Conservation (phyloP, 1,140 invertebrate species). For the Stratiolaelaps scimitus region DNA sequence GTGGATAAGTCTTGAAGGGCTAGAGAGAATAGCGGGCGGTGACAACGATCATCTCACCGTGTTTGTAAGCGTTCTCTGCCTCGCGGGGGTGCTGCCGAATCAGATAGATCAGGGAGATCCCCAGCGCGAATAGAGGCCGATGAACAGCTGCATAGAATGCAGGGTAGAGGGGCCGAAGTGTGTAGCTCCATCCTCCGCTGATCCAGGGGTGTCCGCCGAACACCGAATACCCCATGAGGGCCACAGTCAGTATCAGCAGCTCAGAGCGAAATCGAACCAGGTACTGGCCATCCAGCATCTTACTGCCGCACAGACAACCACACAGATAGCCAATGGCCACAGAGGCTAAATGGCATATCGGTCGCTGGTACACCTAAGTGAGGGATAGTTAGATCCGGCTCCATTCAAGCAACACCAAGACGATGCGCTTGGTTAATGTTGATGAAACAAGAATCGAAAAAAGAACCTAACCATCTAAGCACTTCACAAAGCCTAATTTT, state of each 20-base stretch:
- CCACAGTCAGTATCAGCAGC: not conserved
- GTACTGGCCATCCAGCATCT: conserved; percentile 1
- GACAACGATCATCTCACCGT: too few relatives aligned
- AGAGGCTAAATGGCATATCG: not conserved
- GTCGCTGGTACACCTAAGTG: not conserved
- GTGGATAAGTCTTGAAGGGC: too few relatives aligned
- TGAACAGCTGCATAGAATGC: conserved; percentile 14
- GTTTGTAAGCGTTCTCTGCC: too few relatives aligned
- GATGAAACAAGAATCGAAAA: too few relatives aligned
- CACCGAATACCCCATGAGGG: not conserved
- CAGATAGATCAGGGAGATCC: not conserved
- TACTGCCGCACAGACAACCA: conserved; percentile 8
- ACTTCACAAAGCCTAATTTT: too few relatives aligned
- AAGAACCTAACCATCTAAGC: too few relatives aligned
- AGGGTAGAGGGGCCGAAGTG: conserved; percentile 8
- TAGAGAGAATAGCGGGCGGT: too few relatives aligned
- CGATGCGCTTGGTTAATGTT: too few relatives aligned
- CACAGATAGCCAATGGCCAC: not conserved
- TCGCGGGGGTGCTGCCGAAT: not conserved
- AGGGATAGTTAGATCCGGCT: too few relatives aligned
- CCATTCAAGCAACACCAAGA: too few relatives aligned
- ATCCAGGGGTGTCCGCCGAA: conserved; percentile 23
- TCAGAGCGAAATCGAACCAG: not conserved
- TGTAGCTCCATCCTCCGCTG: not conserved
- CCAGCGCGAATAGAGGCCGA: not conserved